phyloP scores from a whole-genome alignment of 2,888 invertebrate genomes.

The Agrotis segetum region DNA sequence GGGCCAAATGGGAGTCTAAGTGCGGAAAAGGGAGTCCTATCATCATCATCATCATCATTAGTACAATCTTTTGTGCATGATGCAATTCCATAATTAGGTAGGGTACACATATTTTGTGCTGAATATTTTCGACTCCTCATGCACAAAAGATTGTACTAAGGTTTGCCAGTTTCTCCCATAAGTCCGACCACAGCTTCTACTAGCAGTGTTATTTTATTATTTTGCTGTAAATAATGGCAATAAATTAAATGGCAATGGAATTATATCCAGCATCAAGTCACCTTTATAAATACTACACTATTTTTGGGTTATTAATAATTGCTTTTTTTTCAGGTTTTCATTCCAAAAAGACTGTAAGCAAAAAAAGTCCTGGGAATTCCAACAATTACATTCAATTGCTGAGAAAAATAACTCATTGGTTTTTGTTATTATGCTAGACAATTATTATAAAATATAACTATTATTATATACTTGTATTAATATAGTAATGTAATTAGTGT shows the following conservation, averaged over 20 bases:
- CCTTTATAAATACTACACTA: not conserved
- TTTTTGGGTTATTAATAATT: not conserved
- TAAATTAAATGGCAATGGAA: not conserved
- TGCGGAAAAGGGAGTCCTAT: too few relatives aligned
- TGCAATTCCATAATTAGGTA: too few relatives aligned
- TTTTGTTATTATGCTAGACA: constrained; percentile 31
- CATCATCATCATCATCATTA: too few relatives aligned
- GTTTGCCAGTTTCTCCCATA: too few relatives aligned
- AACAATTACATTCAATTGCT: too few relatives aligned
- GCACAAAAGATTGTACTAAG: too few relatives aligned
- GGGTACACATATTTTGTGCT: too few relatives aligned
- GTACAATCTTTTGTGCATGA: too few relatives aligned
- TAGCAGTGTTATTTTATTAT: not conserved
- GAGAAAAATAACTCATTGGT: not conserved
- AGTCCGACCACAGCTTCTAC: not conserved
- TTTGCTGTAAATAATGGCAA: not conserved
- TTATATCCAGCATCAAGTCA: too few relatives aligned
- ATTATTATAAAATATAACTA: constrained; percentile 11
- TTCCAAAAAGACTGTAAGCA: constrained; percentile 2
- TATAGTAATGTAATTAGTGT: constrained; percentile 31
- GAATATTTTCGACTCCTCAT: too few relatives aligned
- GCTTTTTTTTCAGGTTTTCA: constrained; percentile 22
- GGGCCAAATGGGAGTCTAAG: too few relatives aligned
- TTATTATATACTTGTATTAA: not conserved
- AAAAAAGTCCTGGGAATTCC: constrained; percentile 3